Percentiles rank a stretch among this genome's conserved stretches.
phyloP scores from a whole-genome alignment of 2,113 vertebrate species.

The Motacilla alba region DNA sequence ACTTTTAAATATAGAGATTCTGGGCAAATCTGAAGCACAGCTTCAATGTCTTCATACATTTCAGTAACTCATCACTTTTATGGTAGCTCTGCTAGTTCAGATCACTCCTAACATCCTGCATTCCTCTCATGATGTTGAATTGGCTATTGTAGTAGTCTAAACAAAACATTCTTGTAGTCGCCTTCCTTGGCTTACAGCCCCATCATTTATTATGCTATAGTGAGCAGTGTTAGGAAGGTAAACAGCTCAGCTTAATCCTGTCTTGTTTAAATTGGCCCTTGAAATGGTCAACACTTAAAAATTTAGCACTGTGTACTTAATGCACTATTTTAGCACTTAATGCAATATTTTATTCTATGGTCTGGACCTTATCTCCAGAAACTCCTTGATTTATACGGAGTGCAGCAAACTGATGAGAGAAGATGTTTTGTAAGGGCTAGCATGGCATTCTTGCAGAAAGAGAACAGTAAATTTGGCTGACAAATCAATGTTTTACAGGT shows the following conservation, averaged over 20 bases:
- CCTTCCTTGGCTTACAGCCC: conserved; percentile 18
- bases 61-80: not conserved
- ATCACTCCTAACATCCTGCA: not conserved
- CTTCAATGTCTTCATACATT: not conserved
- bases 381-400: not conserved
- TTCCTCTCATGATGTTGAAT: conserved; percentile 3
- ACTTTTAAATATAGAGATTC: not conserved
- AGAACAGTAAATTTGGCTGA: not conserved
- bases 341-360: not conserved
- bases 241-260: conserved; percentile 22
- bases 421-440: not conserved
- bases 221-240: conserved; percentile 10
- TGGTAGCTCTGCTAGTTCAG: not conserved
- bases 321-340: not conserved
- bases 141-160: conserved; percentile 58
- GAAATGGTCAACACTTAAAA: not conserved
- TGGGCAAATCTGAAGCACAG: not conserved
- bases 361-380: not conserved
- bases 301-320: not conserved
- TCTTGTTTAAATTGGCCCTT: conserved; percentile 38
- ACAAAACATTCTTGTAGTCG: conserved; percentile 50
- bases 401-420: not conserved
- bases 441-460: not conserved
- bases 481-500: not conserved
- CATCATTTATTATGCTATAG: conserved; percentile 32